A percentile compares a stretch with the other conserved stretches of the same genome.
These are phyloP conservation scores for Zophobas atratus DNA, from an alignment of 1,140 invertebrate species.

Conservation along the genomic window DNA sequence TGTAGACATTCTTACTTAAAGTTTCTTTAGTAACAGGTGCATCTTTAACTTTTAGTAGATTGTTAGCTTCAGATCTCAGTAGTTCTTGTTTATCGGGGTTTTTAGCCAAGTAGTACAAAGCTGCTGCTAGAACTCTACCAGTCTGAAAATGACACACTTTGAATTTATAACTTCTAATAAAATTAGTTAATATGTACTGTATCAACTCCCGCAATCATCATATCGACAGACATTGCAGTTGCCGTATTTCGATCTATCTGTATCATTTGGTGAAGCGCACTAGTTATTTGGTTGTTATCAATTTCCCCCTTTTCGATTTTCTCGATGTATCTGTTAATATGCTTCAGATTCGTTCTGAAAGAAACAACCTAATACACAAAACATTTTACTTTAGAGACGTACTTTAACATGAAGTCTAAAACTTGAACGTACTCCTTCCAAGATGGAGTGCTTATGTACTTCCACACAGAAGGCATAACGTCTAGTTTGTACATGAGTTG, in stretches of 20 bases:
- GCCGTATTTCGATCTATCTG: constrained; percentile 71
- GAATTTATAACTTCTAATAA: not conserved
- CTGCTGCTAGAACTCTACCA: constrained; percentile 43
- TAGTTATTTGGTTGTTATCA: constrained; percentile 61
- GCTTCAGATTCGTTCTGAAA: constrained; percentile 55
- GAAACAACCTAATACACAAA: not conserved
- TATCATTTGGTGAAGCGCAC: constrained; percentile 72
- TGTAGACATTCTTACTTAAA: constrained; percentile 72
- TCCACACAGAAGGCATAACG: constrained; percentile 65
- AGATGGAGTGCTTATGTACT: constrained; percentile 59
- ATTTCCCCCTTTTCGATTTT: constrained; percentile 59
- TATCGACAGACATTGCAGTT: constrained; percentile 78
- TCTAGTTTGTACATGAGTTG: constrained; percentile 63
- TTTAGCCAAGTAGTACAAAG: constrained; percentile 53
- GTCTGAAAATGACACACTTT: constrained; percentile 56
- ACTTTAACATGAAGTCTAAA: constrained; percentile 53
- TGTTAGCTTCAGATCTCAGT: constrained; percentile 53
- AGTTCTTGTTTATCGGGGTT: constrained; percentile 50
- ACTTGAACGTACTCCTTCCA: constrained; percentile 51
- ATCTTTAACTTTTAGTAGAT: constrained; percentile 49
- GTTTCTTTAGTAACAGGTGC: constrained; percentile 61
- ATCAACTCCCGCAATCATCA: constrained; percentile 82
- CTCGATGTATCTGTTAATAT: constrained; percentile 65
- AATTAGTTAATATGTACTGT: constrained; percentile 70
- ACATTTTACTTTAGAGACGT: not conserved